phyloP scores from a whole-genome alignment of 2,797 vertebrate genomes.

The Eulemur coronatus region DNA sequence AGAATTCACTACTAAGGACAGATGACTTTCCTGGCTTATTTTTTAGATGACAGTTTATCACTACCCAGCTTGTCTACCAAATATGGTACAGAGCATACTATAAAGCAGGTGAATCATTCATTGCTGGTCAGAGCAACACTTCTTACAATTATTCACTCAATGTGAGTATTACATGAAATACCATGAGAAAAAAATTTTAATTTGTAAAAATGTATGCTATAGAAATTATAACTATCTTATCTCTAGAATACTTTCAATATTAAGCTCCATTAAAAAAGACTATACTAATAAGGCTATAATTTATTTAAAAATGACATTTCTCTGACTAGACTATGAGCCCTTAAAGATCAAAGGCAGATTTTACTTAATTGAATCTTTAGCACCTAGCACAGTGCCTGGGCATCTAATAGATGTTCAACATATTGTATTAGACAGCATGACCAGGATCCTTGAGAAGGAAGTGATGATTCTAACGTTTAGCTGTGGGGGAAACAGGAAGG shows the following conservation, averaged over 20 bases:
- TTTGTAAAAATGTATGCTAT: not conserved
- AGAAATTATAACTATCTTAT: not conserved
- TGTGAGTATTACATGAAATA: constrained; percentile 3
- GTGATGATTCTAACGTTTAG: not conserved
- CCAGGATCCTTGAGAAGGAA: not conserved
- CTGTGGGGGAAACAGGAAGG: not conserved
- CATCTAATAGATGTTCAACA: not conserved
- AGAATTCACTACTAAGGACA: constrained; percentile 1
- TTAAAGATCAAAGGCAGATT: constrained; percentile 5
- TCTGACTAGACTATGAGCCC: not conserved
- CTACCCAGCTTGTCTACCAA: not conserved
- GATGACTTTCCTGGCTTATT: not conserved
- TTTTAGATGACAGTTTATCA: not conserved
- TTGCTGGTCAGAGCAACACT: not conserved
- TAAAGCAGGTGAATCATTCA: not conserved
- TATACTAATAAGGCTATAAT: not conserved
- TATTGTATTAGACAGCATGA: not conserved
- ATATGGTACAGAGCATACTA: not conserved
- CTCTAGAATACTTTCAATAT: constrained; percentile 2
- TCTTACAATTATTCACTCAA: not conserved
- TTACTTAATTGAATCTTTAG: not conserved
- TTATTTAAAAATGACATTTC: constrained; percentile 23
- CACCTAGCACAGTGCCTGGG: not conserved
- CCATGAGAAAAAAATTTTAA: not conserved
- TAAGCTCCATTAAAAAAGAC: not conserved